Evolutionary conservation across 2,888 invertebrate genomes (phyloP), one percentile per base, ranked within the genome.

Genomic region (Spisula solida): DNA sequence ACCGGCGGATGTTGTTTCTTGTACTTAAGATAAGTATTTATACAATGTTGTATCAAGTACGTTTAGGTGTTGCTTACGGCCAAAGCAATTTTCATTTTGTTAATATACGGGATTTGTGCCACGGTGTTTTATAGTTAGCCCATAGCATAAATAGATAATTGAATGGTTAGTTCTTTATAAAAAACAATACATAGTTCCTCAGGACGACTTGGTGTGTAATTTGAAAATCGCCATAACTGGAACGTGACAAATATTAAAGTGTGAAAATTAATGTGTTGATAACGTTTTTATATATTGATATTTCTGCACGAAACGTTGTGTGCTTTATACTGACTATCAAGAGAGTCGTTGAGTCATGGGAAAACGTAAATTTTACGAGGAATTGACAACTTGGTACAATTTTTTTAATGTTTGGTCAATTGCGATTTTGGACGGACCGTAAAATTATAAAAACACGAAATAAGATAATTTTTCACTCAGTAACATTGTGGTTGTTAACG

Each of bases 101-200:
- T n/a, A 25, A 25, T 25, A n/a, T 66, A n/a, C n/a, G 25, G 60
- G 60, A 66, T 20, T 25, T n/a, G 20, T 66, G 1, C 6, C 60
- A 2, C 60, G 1, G 14, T n/a, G 60, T 14, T 5, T 2, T 66
- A 66, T 25, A 10, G 25, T 66, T 66, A 51, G 60, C 60, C 25
- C 12, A 25, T 66, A 25, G 60, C 60, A 25, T 66, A 8, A 66
- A n/a, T 66, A 66, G 25, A n/a, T 25, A 66, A 66, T 25, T 66
- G 60, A 25, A 66, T 66, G 25, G 60, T n/a, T 66, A 66, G 60
- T 66, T 66, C 8, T 66, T 66, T 66, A 66, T 66, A 66, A 25
- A 66, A 25, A 66, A 25, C 5, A 66, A 25, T 66, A 66, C 25
- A 66, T 25, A 10, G 25, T 6, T 25, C 60, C 25, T 25, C 60